These are phyloP conservation scores for Cheilosia variabilis DNA, from an alignment of 2,888 invertebrate species.

Conservation along the genomic window DNA sequence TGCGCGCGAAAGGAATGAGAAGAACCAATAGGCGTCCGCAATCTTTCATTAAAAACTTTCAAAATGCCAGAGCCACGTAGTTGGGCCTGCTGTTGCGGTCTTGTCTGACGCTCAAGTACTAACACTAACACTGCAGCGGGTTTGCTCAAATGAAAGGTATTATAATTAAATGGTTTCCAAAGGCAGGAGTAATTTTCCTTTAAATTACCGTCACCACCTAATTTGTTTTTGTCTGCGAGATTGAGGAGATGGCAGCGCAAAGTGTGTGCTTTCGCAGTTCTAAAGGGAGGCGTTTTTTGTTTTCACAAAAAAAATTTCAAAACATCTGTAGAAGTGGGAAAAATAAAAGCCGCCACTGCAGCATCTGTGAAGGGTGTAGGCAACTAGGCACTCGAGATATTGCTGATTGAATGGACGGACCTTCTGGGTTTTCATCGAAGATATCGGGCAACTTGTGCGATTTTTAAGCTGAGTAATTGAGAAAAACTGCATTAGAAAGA, in stretches of 20 bases:
- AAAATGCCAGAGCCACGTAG: slow-evolving; percentile 56
- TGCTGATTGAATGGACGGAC: too few relatives aligned
- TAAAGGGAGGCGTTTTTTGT: too few relatives aligned
- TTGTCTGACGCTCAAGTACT: slow-evolving; percentile 41
- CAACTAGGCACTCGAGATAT: too few relatives aligned
- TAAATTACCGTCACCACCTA: slow-evolving; percentile 62
- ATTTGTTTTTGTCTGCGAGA: slow-evolving; percentile 58
- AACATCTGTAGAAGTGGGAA: too few relatives aligned
- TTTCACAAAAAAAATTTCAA: too few relatives aligned
- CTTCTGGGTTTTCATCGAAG: too few relatives aligned
- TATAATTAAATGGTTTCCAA: slow-evolving; percentile 69
- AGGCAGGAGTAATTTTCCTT: slow-evolving; percentile 49
- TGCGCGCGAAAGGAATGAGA: not conserved
- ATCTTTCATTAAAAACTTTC: slow-evolving; percentile 76
- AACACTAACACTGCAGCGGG: slow-evolving; percentile 26
- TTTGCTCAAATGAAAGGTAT: slow-evolving; percentile 67
- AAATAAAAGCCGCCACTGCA: too few relatives aligned
- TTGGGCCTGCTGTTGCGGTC: slow-evolving; percentile 71
- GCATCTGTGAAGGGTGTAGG: too few relatives aligned
- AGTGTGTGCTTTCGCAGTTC: not conserved
- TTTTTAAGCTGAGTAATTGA: too few relatives aligned
- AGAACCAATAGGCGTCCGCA: slow-evolving; percentile 73
- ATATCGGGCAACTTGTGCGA: too few relatives aligned
- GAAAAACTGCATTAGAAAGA: too few relatives aligned
- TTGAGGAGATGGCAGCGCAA: slow-evolving; percentile 6